Evolutionary conservation across 37 sponge, comb jelly and placozoan species (phyloP).

Genomic region (Lycopodina hypogea): DNA sequence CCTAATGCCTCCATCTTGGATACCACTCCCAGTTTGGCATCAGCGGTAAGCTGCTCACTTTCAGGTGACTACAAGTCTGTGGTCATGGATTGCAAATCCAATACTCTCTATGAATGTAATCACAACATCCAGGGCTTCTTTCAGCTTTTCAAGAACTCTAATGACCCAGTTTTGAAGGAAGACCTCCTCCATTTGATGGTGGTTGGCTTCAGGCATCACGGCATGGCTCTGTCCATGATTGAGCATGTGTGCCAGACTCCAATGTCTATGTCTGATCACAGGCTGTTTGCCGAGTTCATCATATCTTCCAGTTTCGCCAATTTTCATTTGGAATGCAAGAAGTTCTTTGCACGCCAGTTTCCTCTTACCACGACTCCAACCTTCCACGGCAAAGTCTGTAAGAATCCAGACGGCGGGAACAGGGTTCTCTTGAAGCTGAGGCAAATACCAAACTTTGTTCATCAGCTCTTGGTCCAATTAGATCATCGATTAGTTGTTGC

Average conservation of each 20-base stretch:
- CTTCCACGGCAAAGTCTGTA: slow-evolving; percentile 51
- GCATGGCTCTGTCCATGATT: slow-evolving; percentile 58
- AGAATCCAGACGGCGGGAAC: slow-evolving; percentile 31
- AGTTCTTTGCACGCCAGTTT: slow-evolving; percentile 43
- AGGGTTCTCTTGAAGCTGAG: slow-evolving; percentile 29
- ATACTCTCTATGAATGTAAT: slow-evolving; percentile 25
- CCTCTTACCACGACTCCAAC: slow-evolving; percentile 54
- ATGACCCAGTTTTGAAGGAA: slow-evolving; percentile 7
- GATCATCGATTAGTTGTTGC: slow-evolving; percentile 39
- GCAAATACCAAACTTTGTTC: slow-evolving; percentile 24
- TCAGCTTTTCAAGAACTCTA: slow-evolving; percentile 41
- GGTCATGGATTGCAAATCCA: slow-evolving; percentile 27
- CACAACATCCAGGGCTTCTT: slow-evolving; percentile 37
- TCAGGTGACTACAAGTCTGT: slow-evolving; percentile 10
- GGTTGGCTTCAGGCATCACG: slow-evolving; percentile 41
- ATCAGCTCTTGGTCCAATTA: slow-evolving; percentile 49
- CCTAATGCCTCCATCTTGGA: background rate
- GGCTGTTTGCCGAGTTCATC: slow-evolving; percentile 57
- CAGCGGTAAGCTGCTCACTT: slow-evolving; percentile 9
- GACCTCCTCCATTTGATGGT: slow-evolving; percentile 57
- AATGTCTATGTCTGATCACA: slow-evolving; percentile 19
- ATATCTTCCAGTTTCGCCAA: slow-evolving; percentile 43
- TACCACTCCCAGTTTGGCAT: background rate
- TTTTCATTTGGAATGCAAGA: slow-evolving; percentile 19
- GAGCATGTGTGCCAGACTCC: slow-evolving; percentile 60